phyloP scores from a whole-genome alignment of 2,797 vertebrate genomes.

The Thunnus albacares region DNA sequence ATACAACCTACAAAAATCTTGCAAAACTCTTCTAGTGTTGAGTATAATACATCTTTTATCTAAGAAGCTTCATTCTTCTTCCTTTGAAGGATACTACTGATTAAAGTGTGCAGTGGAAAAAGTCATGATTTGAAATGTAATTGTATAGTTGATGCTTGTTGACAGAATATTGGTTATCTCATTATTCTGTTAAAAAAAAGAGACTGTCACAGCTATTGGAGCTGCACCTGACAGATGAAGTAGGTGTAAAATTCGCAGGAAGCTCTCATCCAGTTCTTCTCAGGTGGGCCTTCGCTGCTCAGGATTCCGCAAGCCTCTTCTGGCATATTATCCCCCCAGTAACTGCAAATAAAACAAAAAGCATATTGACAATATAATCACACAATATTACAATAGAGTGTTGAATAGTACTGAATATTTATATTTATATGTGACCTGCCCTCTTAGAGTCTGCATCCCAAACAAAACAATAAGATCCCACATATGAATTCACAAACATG shows the following conservation, averaged over 20 bases:
- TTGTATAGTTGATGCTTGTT: constrained; percentile 19
- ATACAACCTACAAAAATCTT: neutral
- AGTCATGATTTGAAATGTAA: constrained; percentile 4
- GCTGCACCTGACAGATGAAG: constrained; percentile 81
- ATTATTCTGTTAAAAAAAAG: neutral
- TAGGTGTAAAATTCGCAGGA: neutral
- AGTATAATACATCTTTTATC: constrained; percentile 10
- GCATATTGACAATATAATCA: neutral
- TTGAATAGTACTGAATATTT: neutral
- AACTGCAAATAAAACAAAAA: constrained; percentile 66
- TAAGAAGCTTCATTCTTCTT: neutral
- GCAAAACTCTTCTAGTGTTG: neutral
- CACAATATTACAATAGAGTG: neutral
- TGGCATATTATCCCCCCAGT: constrained; percentile 22
- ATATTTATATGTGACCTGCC: neutral
- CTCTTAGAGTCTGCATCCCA: too few species aligned
- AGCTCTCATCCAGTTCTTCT: constrained; percentile 67
- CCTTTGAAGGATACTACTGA: constrained; percentile 27
- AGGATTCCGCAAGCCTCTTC: constrained; percentile 69
- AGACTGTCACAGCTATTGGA: neutral
- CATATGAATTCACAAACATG: neutral
- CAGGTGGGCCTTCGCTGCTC: fast-evolving
- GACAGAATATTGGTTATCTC: neutral
- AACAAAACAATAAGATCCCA: neutral
- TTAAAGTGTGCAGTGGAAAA: constrained; percentile 9